Conservation (phyloP, 2,113 vertebrate genomes). For the Aleadryas rufinucha region DNA sequence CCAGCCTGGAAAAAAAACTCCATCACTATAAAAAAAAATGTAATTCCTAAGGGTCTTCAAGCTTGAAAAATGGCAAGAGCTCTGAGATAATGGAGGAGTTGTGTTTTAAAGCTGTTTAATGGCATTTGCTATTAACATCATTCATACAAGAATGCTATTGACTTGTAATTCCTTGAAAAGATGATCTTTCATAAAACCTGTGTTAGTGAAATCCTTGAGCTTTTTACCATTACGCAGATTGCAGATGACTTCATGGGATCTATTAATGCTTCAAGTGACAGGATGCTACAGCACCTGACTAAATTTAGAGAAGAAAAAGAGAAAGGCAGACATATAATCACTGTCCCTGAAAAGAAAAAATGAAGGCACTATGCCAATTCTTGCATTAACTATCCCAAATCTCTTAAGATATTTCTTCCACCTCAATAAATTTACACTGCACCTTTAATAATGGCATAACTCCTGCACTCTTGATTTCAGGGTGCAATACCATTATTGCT, state of each 20-base stretch:
- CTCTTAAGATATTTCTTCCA: neutral
- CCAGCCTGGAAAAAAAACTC: rapidly evolving
- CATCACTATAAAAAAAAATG: neutral
- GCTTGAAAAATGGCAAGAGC: neutral
- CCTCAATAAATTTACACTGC: neutral
- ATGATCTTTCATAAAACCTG: neutral
- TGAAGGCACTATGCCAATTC: neutral
- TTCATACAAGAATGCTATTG: neutral
- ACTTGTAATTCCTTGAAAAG: constrained; percentile 1
- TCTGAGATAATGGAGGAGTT: neutral
- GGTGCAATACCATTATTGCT: neutral
- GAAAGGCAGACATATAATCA: neutral
- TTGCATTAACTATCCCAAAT: constrained; percentile 7
- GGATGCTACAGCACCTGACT: neutral
- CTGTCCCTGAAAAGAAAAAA: neutral
- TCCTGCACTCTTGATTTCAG: neutral
- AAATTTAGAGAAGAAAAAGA: neutral
- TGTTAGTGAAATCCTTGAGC: neutral
- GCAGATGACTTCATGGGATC: neutral
- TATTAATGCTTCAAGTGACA: neutral
- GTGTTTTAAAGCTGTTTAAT: neutral
- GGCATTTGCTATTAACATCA: neutral
- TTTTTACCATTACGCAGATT: neutral
- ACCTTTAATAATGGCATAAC: neutral
- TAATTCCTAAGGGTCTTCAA: neutral